Conservation (phyloP, 2,113 vertebrate genomes). For the Oxyura jamaicensis region DNA sequence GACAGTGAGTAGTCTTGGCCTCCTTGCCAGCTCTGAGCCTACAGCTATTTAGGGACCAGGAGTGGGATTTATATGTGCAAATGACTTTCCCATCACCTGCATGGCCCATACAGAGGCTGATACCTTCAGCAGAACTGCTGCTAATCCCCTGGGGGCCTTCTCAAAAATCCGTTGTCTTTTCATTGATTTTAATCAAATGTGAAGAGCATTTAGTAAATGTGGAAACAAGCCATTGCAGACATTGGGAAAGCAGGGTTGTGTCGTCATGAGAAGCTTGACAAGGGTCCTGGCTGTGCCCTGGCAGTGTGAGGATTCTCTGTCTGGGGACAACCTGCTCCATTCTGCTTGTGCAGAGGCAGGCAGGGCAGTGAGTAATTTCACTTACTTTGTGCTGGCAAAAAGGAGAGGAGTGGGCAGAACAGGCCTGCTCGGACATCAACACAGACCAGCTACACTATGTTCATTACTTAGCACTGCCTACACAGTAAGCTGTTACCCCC, state of each 20-base stretch:
- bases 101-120: background rate
- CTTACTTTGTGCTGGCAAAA: background rate
- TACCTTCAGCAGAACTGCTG: background rate
- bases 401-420: background rate
- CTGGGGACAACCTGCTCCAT: background rate
- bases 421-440: background rate
- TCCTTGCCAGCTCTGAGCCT: background rate
- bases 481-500: background rate
- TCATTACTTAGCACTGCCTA: background rate
- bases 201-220: background rate
- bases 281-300: rapidly evolving
- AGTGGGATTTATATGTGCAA: background rate
- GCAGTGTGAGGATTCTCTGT: background rate
- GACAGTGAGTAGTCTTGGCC: background rate
- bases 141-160: background rate
- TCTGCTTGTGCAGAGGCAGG: background rate
- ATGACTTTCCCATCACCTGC: background rate
- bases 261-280: background rate
- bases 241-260: background rate
- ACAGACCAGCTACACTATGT: background rate
- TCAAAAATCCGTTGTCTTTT: background rate
- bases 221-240: background rate
- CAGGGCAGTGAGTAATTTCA: background rate
- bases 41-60: background rate
- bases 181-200: background rate